Conservation (phyloP, 2,797 vertebrate genomes). For the Saguinus oedipus region DNA sequence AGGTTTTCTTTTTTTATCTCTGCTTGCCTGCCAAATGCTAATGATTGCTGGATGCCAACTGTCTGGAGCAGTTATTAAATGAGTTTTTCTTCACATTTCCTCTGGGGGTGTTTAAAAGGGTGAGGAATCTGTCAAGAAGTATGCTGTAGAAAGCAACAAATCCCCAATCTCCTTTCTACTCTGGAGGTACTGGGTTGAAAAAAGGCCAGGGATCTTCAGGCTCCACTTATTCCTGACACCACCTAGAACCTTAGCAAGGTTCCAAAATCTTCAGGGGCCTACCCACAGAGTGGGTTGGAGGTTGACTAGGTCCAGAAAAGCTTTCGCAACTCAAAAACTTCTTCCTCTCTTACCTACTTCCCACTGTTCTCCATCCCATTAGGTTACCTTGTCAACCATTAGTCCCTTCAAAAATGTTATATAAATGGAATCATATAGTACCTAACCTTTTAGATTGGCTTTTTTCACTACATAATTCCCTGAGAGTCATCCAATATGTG, state of each 20-base stretch:
- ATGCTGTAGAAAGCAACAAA: background rate
- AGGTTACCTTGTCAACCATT: background rate
- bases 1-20: background rate
- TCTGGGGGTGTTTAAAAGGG: background rate
- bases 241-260: background rate
- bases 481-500: background rate
- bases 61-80: background rate
- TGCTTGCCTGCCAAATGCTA: background rate
- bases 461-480: background rate
- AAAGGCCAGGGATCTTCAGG: background rate
- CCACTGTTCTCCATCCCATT: too few species aligned
- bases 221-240: background rate
- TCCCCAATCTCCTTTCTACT: background rate
- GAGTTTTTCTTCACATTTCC: background rate
- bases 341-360: background rate
- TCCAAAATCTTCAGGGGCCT: background rate
- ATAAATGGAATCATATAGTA: background rate
- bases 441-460: background rate
- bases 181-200: background rate
- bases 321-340: background rate
- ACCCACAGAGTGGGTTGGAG: accelerated
- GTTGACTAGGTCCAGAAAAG: background rate
- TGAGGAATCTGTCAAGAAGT: background rate
- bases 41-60: background rate
- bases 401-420: background rate